These are phyloP conservation scores for Copidosoma aretas DNA, from an alignment of 2,888 invertebrate species.

Conservation along the genomic window DNA sequence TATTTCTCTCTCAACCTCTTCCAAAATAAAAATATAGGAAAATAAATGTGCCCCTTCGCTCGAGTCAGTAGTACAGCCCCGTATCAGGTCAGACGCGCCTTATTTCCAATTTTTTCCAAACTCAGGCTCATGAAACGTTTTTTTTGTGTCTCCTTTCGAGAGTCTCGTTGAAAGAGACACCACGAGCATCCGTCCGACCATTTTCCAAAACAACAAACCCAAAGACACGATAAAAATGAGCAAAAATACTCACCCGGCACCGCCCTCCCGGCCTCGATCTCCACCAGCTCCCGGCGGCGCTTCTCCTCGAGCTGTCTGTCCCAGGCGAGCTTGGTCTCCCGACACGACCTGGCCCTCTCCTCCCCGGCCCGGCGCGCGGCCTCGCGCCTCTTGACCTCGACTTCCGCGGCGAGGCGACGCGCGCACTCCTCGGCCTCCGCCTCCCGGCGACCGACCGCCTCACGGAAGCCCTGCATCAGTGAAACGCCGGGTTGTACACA, in stretches of 20 bases:
- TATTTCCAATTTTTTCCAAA: no score
- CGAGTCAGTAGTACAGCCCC: no score
- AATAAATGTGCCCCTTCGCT: no score
- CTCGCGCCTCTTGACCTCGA: constrained; percentile 25
- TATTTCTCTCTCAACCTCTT: no score
- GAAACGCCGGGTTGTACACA: not conserved
- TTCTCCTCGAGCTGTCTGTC: constrained; percentile 35
- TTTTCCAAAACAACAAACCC: no score
- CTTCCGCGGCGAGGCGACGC: constrained; percentile 31
- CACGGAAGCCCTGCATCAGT: constrained; percentile 35
- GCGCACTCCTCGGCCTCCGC: constrained; percentile 26
- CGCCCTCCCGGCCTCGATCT: not conserved
- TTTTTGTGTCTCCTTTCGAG: no score
- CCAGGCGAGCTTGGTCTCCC: constrained; percentile 28
- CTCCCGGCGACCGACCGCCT: constrained; percentile 28
- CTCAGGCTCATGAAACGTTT: no score
- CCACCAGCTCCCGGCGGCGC: not conserved
- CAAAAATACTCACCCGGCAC: not conserved
- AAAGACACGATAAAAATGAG: no score
- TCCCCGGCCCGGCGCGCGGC: constrained; percentile 3
- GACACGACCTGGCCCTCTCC: not conserved
- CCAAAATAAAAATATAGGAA: no score
- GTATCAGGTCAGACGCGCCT: no score
- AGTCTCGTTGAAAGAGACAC: no score
- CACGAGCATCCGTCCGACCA: no score